Evolutionary conservation across 2,888 invertebrate species (phyloP).

Genomic region (Limnephilus auricula): DNA sequence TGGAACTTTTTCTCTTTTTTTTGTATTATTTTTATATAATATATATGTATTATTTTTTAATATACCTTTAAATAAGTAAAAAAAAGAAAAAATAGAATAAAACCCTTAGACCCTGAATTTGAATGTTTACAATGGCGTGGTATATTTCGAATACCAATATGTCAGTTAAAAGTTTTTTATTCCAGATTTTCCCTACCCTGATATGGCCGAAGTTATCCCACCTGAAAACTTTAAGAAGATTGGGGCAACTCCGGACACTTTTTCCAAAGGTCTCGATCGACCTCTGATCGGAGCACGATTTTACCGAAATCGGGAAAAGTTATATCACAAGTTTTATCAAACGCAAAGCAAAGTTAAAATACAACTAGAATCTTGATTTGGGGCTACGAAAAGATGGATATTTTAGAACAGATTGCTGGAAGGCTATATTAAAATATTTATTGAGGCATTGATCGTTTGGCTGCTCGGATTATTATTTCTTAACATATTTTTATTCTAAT

Average conservation of each 20-base stretch:
- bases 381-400: not conserved
- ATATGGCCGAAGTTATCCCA: not conserved
- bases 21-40: too few species aligned
- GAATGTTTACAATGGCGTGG: not conserved
- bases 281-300: slow-evolving; percentile 25
- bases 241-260: not conserved
- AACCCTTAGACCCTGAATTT: not conserved
- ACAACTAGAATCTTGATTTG: not conserved
- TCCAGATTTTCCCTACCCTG: not conserved
- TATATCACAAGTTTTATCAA: slow-evolving; percentile 33
- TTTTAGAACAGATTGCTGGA: not conserved
- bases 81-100: too few species aligned
- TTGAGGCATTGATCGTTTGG: not conserved
- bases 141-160: slow-evolving; percentile 19
- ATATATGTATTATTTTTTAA: too few species aligned
- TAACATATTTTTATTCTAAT: not conserved
- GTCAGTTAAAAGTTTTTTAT: slow-evolving; percentile 24
- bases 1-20: too few species aligned
- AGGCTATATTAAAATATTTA: not conserved
- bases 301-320: not conserved
- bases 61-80: too few species aligned
- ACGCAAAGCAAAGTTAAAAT: slow-evolving; percentile 18
- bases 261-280: slow-evolving; percentile 9
- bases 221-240: slow-evolving; percentile 30
- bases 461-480: not conserved